Base-by-base conservation (phyloP, 2,113 vertebrate species). In the Nothocercus julius region DNA sequence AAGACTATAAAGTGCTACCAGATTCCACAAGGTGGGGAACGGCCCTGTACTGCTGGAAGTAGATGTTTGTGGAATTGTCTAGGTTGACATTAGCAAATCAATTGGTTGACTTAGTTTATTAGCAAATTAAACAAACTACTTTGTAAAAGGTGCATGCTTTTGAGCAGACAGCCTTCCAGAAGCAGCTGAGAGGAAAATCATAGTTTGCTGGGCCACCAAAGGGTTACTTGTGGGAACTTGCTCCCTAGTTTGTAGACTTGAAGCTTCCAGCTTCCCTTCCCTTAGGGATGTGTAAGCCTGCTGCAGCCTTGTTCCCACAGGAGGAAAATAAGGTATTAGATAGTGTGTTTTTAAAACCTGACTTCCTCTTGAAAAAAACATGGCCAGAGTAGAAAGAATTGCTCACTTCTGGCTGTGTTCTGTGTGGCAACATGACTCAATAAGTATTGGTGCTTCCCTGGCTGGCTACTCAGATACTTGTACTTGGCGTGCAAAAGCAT, bases 1-100 rank as follows among this genome's bases (percentile, higher is more conserved):
- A 89, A 70, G 13, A 42, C 49, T 89, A 9, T 76, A 13, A 36
- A 66, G 27, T 51, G 21, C 16, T 87, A 16, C 16, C 32, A 34
- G 45, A 36, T 90, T 62, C 88, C 42, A 44, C 18, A 32, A 53
- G 8, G 42, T 44, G 27, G 27, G 20, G 18, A 76, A 5, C 44
- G 77, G 45, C 16, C 85, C 32, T 11, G 21, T 0, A 0, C 21
- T 92, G 45, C 61, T 56, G 14, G 42, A 92, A 42, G 67, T 13
- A 59, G 45, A 9, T 95, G 56, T 75, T 95, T 64, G 58, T 86
- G 64, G 79, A 81, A 42, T 90, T 89, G 47, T 75, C 79, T 85
- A 42, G 21, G 44, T n/a, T 90, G 64, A 67, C 1, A 0, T 85
- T 90, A 87, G 30, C 14, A 16, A 21, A 76, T 27, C 42, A 93